Evolutionary conservation across 2,888 invertebrate genomes (phyloP), one percentile per base, ranked within the genome.

Genomic region (Orthosia gothica): DNA sequence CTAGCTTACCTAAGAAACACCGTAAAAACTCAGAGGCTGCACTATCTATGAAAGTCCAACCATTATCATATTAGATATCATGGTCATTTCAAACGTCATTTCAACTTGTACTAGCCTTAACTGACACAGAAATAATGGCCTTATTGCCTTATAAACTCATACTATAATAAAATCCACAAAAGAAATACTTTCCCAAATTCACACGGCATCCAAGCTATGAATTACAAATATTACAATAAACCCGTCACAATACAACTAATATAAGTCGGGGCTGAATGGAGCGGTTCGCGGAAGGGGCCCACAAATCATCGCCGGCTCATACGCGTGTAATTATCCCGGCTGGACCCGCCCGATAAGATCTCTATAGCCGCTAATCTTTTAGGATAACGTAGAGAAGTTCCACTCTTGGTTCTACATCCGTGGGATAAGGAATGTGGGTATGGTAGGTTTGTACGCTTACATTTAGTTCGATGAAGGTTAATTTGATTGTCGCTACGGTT

Each of bases 291-390:
- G 90, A 91, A 91, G 91, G 88, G 80, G 65, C 63, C 62, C 85
- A 93, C 93, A 93, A 92, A 93, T 93, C 93, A 93, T 89, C 82
- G 87, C 69, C 85, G 89, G 89, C 86, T 91, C 91, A 91, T 90
- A 87, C 85, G 87, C 88, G 88, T 89, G 87, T 93, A 94, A 94
- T 94, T 93, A 94, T 91, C 90, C 84, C 81, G 81, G 81, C 84
- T 87, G 87, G 83, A 87, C 86, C 85, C 81, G 83, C 80, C 83
- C 81, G 94, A 94, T 94, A 94, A 90, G 87, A 94, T 94, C 93
- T 92, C 90, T 90, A 92, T 93, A 71, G 50, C 45, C 65, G 50
- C 70, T 82, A 66, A 82, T 83, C 83, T 82, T 55, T 55, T 3
- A 32, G 59, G 62, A 47, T 67, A 49, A 62, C 16, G 40, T n/a